phyloP scores from a whole-genome alignment of 2,113 vertebrate genomes.

The Pyxicephalus adspersus region DNA sequence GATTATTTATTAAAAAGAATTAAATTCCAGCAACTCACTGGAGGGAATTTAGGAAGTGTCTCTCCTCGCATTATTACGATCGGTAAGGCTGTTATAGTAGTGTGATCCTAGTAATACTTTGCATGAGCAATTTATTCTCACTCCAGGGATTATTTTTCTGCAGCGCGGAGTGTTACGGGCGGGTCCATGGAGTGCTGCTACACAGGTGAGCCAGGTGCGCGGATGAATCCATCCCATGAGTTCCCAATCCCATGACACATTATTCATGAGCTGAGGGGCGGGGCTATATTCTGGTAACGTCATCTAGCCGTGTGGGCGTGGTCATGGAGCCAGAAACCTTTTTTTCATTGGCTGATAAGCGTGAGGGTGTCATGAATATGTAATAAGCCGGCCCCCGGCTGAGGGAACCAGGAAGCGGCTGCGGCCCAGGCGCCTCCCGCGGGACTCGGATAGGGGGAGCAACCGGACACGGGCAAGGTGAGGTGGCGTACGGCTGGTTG shows the following conservation, averaged over 20 bases:
- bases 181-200: background rate
- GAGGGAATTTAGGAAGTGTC: too few species aligned
- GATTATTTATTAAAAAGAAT: too few species aligned
- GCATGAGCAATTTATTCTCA: background rate
- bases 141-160: conserved; percentile 1
- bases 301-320: background rate
- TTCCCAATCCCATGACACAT: background rate
- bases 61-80: too few species aligned
- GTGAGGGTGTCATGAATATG: conserved; percentile 27
- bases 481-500: background rate
- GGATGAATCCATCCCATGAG: background rate
- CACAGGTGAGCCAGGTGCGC: conserved; percentile 49
- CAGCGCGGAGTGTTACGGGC: conserved; percentile 48
- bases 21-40: too few species aligned
- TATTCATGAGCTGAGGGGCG: conserved; percentile 37
- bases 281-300: background rate
- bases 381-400: conserved; percentile 43
- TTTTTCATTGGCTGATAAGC: background rate
- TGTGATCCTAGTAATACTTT: background rate
- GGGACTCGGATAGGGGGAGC: conserved; percentile 23
- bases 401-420: conserved; percentile 52
- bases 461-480: conserved; percentile 16
- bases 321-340: background rate
- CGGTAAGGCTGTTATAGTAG: too few species aligned
- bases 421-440: conserved; percentile 50